A percentile compares a stretch with the other conserved stretches of the same genome.
Conservation (phyloP, 2,113 vertebrate species). For the Leiothrix lutea region DNA sequence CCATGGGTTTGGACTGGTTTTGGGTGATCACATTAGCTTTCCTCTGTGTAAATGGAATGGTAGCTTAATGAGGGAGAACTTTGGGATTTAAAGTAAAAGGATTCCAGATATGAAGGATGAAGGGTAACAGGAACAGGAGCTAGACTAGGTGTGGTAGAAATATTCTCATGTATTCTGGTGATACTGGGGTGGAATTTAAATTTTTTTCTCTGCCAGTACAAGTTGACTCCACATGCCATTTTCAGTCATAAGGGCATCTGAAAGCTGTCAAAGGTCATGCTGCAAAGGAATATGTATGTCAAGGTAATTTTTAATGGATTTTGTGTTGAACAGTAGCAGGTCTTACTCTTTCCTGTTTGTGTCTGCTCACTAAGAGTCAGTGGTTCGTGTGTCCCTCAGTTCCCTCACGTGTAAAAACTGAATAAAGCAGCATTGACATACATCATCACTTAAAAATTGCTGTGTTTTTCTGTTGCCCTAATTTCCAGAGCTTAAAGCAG, state of each 20-base stretch:
- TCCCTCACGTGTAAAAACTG: accelerated
- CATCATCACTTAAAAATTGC: background rate
- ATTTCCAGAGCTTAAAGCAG: background rate
- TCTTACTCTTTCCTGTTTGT: background rate
- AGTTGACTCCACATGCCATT: background rate
- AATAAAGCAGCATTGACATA: background rate
- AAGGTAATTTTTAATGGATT: background rate
- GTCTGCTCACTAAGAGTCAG: background rate
- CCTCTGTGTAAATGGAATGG: background rate
- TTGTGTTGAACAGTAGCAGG: background rate
- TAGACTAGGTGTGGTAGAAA: background rate
- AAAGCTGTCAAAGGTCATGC: background rate
- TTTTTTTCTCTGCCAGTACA: background rate
- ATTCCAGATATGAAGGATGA: background rate
- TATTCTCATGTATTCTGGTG: background rate
- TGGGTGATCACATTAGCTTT: background rate
- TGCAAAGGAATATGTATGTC: background rate
- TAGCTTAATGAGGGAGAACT: background rate
- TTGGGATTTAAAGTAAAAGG: background rate
- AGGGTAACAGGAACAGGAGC: background rate
- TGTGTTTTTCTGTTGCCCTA: accelerated
- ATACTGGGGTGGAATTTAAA: background rate
- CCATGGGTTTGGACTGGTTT: background rate
- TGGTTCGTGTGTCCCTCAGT: background rate
- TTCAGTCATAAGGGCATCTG: background rate